Percentiles rank a stretch among this genome's conserved stretches.
Conservation (phyloP, 2,888 invertebrate genomes). For the Scaptodrosophila latifasciaeformis region DNA sequence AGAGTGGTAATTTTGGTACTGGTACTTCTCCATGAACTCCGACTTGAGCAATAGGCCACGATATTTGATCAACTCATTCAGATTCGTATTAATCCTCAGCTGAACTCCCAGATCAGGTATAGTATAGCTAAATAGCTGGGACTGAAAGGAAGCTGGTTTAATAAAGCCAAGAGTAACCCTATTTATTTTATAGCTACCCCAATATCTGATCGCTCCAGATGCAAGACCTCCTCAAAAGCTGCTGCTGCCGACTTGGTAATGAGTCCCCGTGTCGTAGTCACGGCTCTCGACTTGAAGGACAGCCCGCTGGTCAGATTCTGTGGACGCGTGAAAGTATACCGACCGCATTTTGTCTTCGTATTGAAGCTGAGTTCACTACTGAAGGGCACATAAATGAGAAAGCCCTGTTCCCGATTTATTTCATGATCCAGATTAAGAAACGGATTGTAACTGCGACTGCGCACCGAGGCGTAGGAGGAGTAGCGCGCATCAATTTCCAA, state of each 20-base stretch:
- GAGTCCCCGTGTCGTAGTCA: slow-evolving; percentile 71
- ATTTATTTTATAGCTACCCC: too few relatives aligned
- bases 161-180: too few relatives aligned
- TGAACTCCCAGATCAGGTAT: slow-evolving; percentile 72
- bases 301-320: slow-evolving; percentile 73
- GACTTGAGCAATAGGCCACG: slow-evolving; percentile 73
- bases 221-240: slow-evolving; percentile 71
- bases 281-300: slow-evolving; percentile 74
- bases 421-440: slow-evolving; percentile 80
- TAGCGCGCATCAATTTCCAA: slow-evolving; percentile 80
- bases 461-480: slow-evolving; percentile 77
- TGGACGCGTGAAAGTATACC: slow-evolving; percentile 72
- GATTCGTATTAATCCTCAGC: slow-evolving; percentile 70
- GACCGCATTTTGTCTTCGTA: slow-evolving; percentile 62
- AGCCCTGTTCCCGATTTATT: slow-evolving; percentile 81
- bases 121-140: slow-evolving; percentile 70
- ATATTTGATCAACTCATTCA: slow-evolving; percentile 73
- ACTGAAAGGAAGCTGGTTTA: slow-evolving; percentile 41
- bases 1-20: too few relatives aligned
- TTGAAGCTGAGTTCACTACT: slow-evolving; percentile 75
- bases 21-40: slow-evolving; percentile 75
- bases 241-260: slow-evolving; percentile 69
- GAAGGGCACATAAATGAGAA: slow-evolving; percentile 81
- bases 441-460: slow-evolving; percentile 78
- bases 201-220: slow-evolving; percentile 71